A percentile compares a stretch with the other conserved stretches of the same genome.
phyloP scores from a whole-genome alignment of 2,888 invertebrate species.

The Limnephilus marmoratus region DNA sequence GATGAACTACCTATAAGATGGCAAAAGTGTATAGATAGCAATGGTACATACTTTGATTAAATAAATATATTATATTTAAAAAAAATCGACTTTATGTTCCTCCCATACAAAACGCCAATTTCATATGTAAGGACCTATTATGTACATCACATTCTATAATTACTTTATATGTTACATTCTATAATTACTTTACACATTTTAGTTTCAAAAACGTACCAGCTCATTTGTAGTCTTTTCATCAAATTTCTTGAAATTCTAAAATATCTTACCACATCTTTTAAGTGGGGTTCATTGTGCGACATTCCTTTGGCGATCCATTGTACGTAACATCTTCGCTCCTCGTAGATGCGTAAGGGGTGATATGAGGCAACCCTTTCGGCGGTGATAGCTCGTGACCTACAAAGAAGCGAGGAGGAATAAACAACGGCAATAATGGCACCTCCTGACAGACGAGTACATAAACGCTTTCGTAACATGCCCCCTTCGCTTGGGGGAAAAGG shows the following conservation, averaged over 20 bases:
- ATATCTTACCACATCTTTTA: not conserved
- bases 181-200: too few relatives aligned
- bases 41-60: too few relatives aligned
- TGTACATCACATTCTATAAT: too few relatives aligned
- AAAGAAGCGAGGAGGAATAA: constrained; percentile 64
- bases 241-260: not conserved
- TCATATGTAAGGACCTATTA: too few relatives aligned
- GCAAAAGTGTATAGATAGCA: too few relatives aligned
- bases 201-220: too few relatives aligned
- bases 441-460: constrained; percentile 52
- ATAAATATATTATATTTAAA: too few relatives aligned
- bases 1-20: too few relatives aligned
- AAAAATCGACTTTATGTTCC: too few relatives aligned
- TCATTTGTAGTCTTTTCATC: too few relatives aligned
- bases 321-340: constrained; percentile 5
- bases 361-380: constrained; percentile 55
- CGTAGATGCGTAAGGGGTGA: constrained; percentile 53
- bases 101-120: too few relatives aligned
- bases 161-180: too few relatives aligned
- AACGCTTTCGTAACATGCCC: constrained; percentile 46
- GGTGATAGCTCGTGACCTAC: constrained; percentile 64
- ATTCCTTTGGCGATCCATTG: not conserved
- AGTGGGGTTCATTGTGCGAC: not conserved
- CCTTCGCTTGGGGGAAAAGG: constrained; percentile 2
- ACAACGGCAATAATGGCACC: constrained; percentile 63